Evolutionary conservation across 2,888 invertebrate species (phyloP), one percentile per base, ranked within the genome.

Genomic region (Cryptocephalus moraei): DNA sequence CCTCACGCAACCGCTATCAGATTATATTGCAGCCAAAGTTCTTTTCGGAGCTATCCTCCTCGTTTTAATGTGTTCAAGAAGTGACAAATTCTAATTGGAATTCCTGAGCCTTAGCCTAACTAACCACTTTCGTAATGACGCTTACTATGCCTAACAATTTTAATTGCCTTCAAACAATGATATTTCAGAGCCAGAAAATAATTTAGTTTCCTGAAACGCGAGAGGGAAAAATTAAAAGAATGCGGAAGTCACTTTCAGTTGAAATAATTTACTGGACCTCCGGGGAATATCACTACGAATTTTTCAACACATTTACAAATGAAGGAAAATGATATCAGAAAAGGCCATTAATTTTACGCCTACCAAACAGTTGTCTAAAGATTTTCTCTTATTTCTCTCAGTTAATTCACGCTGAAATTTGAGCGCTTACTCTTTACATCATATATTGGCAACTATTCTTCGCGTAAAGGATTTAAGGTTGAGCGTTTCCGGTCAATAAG

Each of bases 41-140:
- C 12, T 12, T 36, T 36, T 36, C 12, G 11, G 12, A 36, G 36
- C 12, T 36, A 36, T 36, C 12, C 36, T 12, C 4, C 12, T 36
- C 36, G 36, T 36, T 36, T 12, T 36, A 36, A 36, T 36, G 36
- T 12, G 61, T 63, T 64, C 64, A 64, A 67, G 66, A 64, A 68
- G 67, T 69, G 68, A 68, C 68, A 67, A 69, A 68, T 69, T 65
- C 67, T 68, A 69, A 69, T 69, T 69, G 67, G 63, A 68, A 69
- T 70, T 69, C 69, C 67, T 64, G 62, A 66, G 64, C 62, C 61
- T 58, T 61, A 59, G 62, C 60, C 59, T 61, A 58, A 63, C 62
- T 63, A 59, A 64, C 62, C 63, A 62, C 62, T 61, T 62, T 58
- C 57, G 63, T 64, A 68, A 68, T 66, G 63, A 63, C 65, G 62